These are phyloP conservation scores for Todiramphus saurophagus DNA, from an alignment of 2,113 vertebrate genomes.

Conservation along the genomic window DNA sequence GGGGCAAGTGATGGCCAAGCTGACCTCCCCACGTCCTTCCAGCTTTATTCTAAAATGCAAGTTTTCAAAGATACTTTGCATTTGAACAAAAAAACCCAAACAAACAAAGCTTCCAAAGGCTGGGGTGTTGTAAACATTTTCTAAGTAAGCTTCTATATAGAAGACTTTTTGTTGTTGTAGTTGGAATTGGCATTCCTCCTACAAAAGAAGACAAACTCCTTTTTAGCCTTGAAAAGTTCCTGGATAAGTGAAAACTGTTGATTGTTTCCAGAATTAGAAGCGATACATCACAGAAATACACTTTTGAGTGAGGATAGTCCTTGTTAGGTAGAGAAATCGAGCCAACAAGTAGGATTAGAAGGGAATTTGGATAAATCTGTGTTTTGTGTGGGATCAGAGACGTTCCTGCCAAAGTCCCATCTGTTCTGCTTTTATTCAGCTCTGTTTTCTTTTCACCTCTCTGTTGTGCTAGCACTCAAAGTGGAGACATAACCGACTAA, in stretches of 20 bases:
- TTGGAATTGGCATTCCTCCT: background rate
- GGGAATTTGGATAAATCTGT: background rate
- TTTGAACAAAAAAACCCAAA: background rate
- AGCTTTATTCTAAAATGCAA: background rate
- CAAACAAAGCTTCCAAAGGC: background rate
- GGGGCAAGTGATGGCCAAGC: background rate
- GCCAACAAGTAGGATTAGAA: background rate
- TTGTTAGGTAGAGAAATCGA: background rate
- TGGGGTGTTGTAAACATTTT: background rate
- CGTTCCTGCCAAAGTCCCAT: background rate
- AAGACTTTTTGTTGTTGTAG: background rate
- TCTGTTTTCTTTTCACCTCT: constrained; percentile 33
- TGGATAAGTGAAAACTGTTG: background rate
- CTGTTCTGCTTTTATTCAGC: background rate
- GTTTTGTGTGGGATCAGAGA: constrained; percentile 8
- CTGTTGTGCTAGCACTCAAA: background rate
- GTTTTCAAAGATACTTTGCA: background rate
- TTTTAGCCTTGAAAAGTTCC: background rate
- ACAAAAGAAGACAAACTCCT: background rate
- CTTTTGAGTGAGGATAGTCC: background rate
- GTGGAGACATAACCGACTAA: background rate
- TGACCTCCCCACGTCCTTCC: background rate
- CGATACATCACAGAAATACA: background rate
- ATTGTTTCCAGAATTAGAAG: background rate
- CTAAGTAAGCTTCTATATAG: background rate